Evolutionary conservation across 1,140 invertebrate species (phyloP).

Genomic region (Plectrocnemia conspersa): DNA sequence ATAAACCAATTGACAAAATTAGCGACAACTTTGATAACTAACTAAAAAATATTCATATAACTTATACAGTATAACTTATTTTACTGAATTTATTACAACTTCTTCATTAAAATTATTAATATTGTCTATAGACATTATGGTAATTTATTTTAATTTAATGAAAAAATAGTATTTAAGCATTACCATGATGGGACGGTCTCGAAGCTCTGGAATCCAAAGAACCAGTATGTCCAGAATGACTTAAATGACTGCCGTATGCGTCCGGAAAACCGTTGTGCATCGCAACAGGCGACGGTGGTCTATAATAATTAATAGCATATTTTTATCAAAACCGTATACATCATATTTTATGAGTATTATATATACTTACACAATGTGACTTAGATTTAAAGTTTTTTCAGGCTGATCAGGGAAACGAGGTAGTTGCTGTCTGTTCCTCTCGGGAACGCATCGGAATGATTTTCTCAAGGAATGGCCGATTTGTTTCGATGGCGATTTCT

Average conservation of each 20-base stretch:
- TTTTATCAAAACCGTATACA: slow-evolving; percentile 18
- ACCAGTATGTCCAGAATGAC: slow-evolving; percentile 70
- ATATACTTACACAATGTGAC: slow-evolving; percentile 85
- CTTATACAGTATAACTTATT: no score
- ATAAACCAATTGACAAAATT: slow-evolving; percentile 18
- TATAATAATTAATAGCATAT: slow-evolving; percentile 43
- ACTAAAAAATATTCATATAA: no score
- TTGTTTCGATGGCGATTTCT: slow-evolving; percentile 80
- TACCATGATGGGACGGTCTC: slow-evolving; percentile 48
- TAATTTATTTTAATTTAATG: no score
- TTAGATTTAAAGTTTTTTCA: slow-evolving; percentile 89
- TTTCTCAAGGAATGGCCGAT: slow-evolving; percentile 93
- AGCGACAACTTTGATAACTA: no score
- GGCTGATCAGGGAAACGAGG: slow-evolving; percentile 88
- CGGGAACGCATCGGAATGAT: slow-evolving; percentile 94
- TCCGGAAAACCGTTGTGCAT: slow-evolving; percentile 85
- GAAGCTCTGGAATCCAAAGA: slow-evolving; percentile 78
- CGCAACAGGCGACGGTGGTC: slow-evolving; percentile 80
- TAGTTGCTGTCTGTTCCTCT: slow-evolving; percentile 71
- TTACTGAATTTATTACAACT: no score
- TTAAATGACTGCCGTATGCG: slow-evolving; percentile 51
- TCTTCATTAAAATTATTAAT: no score
- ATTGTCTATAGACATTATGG: no score
- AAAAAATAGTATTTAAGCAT: no score
- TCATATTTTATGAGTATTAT: slow-evolving; percentile 18